phyloP scores from a whole-genome alignment of 2,888 invertebrate species.

The Acronicta leporina region DNA sequence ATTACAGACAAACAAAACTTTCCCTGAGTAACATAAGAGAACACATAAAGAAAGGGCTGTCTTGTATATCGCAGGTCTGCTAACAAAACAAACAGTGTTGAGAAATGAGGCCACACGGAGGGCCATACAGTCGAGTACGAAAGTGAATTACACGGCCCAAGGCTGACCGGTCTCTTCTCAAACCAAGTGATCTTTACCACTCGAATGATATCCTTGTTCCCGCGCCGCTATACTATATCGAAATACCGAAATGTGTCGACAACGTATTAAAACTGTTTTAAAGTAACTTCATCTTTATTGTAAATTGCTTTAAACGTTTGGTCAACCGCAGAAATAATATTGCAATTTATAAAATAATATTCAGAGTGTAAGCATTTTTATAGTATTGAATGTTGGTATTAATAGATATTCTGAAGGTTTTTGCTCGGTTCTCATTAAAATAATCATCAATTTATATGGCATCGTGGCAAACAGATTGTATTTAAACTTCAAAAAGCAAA shows the following conservation, averaged over 20 bases:
- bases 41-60: slow-evolving; percentile 50
- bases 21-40: slow-evolving; percentile 50
- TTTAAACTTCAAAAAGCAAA: slow-evolving; percentile 11
- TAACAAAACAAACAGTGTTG: slow-evolving; percentile 78
- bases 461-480: slow-evolving; percentile 3
- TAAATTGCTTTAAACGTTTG: slow-evolving; percentile 19
- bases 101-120: slow-evolving; percentile 86
- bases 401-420: slow-evolving; percentile 27
- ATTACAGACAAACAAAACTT: slow-evolving; percentile 38
- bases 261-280: slow-evolving; percentile 47
- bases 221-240: slow-evolving; percentile 71
- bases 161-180: slow-evolving; percentile 88
- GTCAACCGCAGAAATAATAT: slow-evolving; percentile 37
- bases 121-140: slow-evolving; percentile 81
- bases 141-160: slow-evolving; percentile 85
- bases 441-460: slow-evolving; percentile 15
- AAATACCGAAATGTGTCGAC: slow-evolving; percentile 70
- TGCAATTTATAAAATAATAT: slow-evolving; percentile 23
- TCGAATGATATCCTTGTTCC: slow-evolving; percentile 86
- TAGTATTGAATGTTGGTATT: slow-evolving; percentile 34
- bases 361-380: slow-evolving; percentile 29
- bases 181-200: slow-evolving; percentile 85
- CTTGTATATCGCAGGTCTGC: slow-evolving; percentile 57
- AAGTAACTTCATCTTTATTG: slow-evolving; percentile 48
- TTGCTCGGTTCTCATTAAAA: slow-evolving; percentile 21